Percentiles rank a stretch among this genome's conserved stretches.
These are phyloP conservation scores for Centropus unirufus DNA, from an alignment of 2,113 vertebrate genomes.

Conservation along the genomic window DNA sequence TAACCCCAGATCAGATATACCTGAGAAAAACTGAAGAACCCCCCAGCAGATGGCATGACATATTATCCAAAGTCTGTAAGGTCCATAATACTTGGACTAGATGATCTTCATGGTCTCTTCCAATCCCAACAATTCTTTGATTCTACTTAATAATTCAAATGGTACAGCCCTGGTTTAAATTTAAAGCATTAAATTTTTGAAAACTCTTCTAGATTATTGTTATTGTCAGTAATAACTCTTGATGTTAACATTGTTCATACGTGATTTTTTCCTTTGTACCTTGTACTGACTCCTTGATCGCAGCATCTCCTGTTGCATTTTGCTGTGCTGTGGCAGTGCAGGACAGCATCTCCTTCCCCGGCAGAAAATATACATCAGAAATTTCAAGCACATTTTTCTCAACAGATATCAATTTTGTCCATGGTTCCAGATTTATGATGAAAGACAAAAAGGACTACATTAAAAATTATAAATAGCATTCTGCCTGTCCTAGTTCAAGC, in stretches of 20 bases:
- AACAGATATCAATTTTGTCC: conserved; percentile 13
- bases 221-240: background rate
- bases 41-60: background rate
- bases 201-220: background rate
- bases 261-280: background rate
- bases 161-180: background rate
- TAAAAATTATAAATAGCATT: conserved; percentile 60
- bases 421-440: conserved; percentile 45
- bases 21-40: background rate
- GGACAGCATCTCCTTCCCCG: background rate
- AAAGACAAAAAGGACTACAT: conserved; percentile 56
- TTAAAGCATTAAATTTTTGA: background rate
- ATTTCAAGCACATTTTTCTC: background rate
- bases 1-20: background rate
- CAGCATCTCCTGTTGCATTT: background rate
- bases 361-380: conserved; percentile 11
- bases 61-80: background rate
- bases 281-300: background rate
- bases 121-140: too few relatives aligned
- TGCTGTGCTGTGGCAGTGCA: rapidly evolving
- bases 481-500: conserved; percentile 68
- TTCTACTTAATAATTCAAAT: background rate
- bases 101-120: too few relatives aligned
- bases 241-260: background rate
- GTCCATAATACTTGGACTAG: background rate